These are phyloP conservation scores for Staurois parvus DNA, from an alignment of 2,797 vertebrate genomes.

Conservation along the genomic window DNA sequence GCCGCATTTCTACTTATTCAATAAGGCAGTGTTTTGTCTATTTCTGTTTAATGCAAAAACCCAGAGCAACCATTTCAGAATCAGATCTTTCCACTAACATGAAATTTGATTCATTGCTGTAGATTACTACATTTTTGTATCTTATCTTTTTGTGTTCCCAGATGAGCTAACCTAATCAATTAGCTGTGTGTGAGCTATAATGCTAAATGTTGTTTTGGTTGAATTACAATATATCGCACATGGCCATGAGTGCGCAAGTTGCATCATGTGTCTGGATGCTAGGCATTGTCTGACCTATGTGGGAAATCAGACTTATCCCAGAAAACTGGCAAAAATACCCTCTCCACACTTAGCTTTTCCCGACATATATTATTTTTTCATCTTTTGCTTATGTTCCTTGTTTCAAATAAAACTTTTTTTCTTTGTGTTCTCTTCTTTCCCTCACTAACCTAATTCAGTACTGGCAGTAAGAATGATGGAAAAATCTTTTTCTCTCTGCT, in stretches of 20 bases:
- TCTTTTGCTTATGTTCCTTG: not conserved
- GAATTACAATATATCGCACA: not conserved
- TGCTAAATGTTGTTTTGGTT: not conserved
- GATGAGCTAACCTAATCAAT: not conserved
- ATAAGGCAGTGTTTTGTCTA: no score
- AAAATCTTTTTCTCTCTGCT: conserved; percentile 28
- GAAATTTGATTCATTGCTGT: not conserved
- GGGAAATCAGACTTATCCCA: not conserved
- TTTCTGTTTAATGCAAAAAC: no score
- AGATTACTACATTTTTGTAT: not conserved
- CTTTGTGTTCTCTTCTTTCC: conserved; percentile 8
- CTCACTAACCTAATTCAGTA: conserved; percentile 2
- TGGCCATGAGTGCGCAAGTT: not conserved
- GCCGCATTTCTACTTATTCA: no score
- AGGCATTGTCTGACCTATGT: not conserved
- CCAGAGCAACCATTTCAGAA: no score
- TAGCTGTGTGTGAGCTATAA: not conserved
- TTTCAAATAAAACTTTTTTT: conserved; percentile 22
- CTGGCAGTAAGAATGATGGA: conserved; percentile 46
- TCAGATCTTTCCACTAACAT: no score
- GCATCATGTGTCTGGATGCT: not conserved
- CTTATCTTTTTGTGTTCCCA: no score
- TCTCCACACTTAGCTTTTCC: not conserved
- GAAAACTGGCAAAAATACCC: not conserved
- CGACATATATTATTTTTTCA: not conserved